Evolutionary conservation across 2,888 invertebrate species (phyloP).

Genomic region (Altica lythri): DNA sequence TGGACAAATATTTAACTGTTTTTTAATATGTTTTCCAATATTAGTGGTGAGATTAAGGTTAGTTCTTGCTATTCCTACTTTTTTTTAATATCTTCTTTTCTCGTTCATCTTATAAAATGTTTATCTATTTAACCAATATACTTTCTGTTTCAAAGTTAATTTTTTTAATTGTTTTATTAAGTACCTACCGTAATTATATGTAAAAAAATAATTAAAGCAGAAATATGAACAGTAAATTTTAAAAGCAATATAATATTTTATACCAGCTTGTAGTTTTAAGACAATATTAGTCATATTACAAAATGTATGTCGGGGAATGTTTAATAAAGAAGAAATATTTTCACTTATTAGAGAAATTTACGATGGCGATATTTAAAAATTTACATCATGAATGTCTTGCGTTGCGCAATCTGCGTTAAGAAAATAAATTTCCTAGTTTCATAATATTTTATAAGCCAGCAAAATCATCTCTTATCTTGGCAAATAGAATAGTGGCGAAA

Average conservation of each 20-base stretch:
- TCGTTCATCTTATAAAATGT: too few species aligned
- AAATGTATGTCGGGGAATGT: conserved; percentile 8
- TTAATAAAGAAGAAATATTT: conserved; percentile 27
- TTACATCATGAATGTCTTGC: conserved; percentile 21
- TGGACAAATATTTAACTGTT: too few species aligned
- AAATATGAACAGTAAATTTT: too few species aligned
- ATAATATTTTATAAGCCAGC: conserved; percentile 41
- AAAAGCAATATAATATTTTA: background rate
- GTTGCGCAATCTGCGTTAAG: conserved; percentile 22
- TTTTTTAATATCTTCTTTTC: too few species aligned
- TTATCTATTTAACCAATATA: too few species aligned
- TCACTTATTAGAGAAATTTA: conserved; percentile 23
- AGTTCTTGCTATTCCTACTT: too few species aligned
- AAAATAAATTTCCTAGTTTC: conserved; percentile 33
- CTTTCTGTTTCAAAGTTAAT: too few species aligned
- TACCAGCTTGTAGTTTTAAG: background rate
- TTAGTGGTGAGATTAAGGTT: too few species aligned
- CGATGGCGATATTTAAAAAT: conserved; percentile 30
- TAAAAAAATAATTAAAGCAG: too few species aligned
- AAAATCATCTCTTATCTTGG: conserved; percentile 44
- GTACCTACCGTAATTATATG: too few species aligned
- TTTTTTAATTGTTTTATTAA: too few species aligned
- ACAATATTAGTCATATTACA: conserved; percentile 6
- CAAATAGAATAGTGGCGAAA: conserved; percentile 46
- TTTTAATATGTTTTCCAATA: too few species aligned